A percentile compares a stretch with the other conserved stretches of the same genome.
Evolutionary conservation across 2,113 vertebrate species (phyloP).

Genomic region (Pangasianodon hypophthalmus): DNA sequence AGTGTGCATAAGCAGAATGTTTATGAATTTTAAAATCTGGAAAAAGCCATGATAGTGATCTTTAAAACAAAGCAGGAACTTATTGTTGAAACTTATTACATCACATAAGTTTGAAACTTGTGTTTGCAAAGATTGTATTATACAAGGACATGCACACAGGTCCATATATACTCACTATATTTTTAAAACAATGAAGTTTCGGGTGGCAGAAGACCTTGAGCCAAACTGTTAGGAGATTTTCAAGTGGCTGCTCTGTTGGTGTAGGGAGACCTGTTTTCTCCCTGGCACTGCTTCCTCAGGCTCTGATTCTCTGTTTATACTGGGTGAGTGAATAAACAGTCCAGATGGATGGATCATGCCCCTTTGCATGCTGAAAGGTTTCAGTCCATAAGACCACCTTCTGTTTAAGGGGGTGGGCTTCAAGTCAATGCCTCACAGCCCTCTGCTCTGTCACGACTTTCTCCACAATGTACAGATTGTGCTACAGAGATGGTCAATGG

Average conservation of each 20-base stretch:
- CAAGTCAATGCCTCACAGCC: neutral
- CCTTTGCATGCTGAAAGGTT: conserved; percentile 14
- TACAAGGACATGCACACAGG: neutral
- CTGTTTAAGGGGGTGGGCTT: conserved; percentile 17
- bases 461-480: neutral
- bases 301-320: conserved; percentile 14
- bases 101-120: neutral
- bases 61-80: neutral
- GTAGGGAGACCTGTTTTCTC: conserved; percentile 29
- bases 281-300: neutral
- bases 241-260: conserved; percentile 7
- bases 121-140: neutral
- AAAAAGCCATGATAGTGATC: neutral
- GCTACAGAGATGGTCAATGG: conserved; percentile 45
- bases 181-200: conserved; percentile 15
- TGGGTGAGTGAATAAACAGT: conserved; percentile 46
- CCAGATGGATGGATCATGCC: conserved; percentile 45
- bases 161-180: conserved; percentile 7
- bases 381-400: conserved; percentile 15
- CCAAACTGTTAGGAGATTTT: conserved; percentile 14
- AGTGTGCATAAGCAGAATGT: neutral
- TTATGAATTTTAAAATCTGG: neutral
- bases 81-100: neutral
- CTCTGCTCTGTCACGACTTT: conserved; percentile 1
- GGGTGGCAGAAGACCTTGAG: neutral